phyloP scores from a whole-genome alignment of 2,888 invertebrate genomes.

The Tricholauxania praeusta region DNA sequence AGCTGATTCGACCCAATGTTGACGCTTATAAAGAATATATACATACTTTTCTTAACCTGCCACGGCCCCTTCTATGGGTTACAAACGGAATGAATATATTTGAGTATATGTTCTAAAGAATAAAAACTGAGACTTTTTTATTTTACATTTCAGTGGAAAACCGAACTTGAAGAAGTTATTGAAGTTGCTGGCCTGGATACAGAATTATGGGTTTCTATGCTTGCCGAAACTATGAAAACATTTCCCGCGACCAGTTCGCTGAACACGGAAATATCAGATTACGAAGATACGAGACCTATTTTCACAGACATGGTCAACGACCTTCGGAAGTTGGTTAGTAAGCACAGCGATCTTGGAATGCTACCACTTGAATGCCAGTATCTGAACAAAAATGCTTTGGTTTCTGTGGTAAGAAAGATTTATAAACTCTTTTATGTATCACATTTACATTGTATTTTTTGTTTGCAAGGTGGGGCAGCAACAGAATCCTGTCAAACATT shows the following conservation, averaged over 20 bases:
- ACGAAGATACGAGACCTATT: constrained; percentile 90
- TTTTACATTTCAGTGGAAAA: constrained; percentile 79
- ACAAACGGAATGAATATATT: too few species aligned
- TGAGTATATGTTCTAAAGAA: too few species aligned
- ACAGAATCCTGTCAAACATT: constrained; percentile 89
- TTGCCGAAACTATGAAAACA: constrained; percentile 94
- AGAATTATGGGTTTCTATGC: constrained; percentile 97
- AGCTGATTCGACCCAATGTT: too few species aligned
- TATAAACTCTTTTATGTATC: neutral
- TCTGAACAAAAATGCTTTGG: constrained; percentile 91
- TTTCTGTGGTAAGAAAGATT: constrained; percentile 77
- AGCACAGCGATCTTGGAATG: constrained; percentile 87
- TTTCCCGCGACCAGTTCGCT: constrained; percentile 91
- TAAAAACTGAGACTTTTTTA: neutral
- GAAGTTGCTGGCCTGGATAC: constrained; percentile 93
- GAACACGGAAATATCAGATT: constrained; percentile 88
- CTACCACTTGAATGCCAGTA: constrained; percentile 96
- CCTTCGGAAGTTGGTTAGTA: constrained; percentile 82
- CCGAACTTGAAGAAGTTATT: constrained; percentile 93
- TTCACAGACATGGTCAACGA: constrained; percentile 91
- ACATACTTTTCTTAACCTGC: too few species aligned
- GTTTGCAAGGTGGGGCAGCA: constrained; percentile 77
- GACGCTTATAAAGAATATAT: too few species aligned
- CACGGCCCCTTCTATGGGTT: too few species aligned
- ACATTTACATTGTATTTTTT: neutral